These are phyloP conservation scores for Ruditapes philippinarum DNA, from an alignment of 1,140 invertebrate species.

Conservation along the genomic window DNA sequence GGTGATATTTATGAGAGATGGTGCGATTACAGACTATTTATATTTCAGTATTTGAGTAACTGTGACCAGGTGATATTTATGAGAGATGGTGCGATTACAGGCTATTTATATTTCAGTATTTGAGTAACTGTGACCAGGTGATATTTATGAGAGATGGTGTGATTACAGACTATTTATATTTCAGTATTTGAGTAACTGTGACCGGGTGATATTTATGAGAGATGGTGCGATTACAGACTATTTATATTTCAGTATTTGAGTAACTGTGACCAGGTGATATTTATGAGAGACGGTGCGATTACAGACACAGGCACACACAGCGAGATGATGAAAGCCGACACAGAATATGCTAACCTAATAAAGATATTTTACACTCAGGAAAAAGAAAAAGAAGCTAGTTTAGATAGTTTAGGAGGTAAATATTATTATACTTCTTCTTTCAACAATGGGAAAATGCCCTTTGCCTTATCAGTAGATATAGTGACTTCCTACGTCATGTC, in stretches of 20 bases:
- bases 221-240: conserved; percentile 84
- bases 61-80: too few relatives aligned
- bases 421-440: too few relatives aligned
- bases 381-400: conserved; percentile 50
- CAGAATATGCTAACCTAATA: conserved; percentile 87
- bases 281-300: conserved; percentile 86
- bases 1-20: conserved; percentile 86
- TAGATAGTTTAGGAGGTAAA: conserved; percentile 14
- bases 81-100: too few relatives aligned
- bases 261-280: conserved; percentile 89
- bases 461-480: too few relatives aligned
- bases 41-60: too few relatives aligned
- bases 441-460: too few relatives aligned
- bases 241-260: conserved; percentile 84
- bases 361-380: conserved; percentile 82
- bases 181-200: too few relatives aligned
- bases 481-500: too few relatives aligned
- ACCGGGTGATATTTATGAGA: conserved; percentile 89
- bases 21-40: conserved; percentile 83
- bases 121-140: too few relatives aligned
- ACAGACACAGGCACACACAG: conserved; percentile 84
- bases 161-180: too few relatives aligned
- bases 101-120: conserved; percentile 85
- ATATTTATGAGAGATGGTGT: conserved; percentile 86
- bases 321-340: conserved; percentile 79